Conservation (phyloP, 2,888 invertebrate species). For the Serripes groenlandicus region DNA sequence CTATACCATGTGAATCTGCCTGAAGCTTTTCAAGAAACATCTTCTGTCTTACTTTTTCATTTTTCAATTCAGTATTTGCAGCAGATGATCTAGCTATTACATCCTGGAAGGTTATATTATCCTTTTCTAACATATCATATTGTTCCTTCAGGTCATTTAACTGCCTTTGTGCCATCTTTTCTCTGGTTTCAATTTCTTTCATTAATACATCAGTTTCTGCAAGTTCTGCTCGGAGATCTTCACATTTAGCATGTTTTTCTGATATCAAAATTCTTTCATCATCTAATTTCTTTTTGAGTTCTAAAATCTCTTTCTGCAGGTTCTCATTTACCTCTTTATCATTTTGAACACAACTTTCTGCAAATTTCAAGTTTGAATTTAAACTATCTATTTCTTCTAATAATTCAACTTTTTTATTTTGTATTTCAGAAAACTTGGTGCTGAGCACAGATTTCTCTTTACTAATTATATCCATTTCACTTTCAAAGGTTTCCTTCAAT, state of each 20-base stretch:
- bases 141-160: slow-evolving; percentile 70
- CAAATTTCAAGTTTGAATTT: slow-evolving; percentile 1
- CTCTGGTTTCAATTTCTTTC: slow-evolving; percentile 43
- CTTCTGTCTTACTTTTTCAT: slow-evolving; percentile 63
- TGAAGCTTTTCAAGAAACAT: slow-evolving; percentile 40
- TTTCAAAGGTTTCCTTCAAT: slow-evolving; percentile 52
- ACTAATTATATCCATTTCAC: slow-evolving; percentile 55
- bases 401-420: slow-evolving; percentile 53
- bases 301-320: background rate
- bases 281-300: slow-evolving; percentile 39
- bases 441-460: slow-evolving; percentile 39
- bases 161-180: slow-evolving; percentile 64
- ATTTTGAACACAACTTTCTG: background rate
- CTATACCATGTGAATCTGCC: slow-evolving; percentile 25
- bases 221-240: slow-evolving; percentile 43
- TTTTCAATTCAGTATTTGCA: slow-evolving; percentile 64
- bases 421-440: slow-evolving; percentile 29
- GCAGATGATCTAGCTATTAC: slow-evolving; percentile 62
- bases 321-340: slow-evolving; percentile 38
- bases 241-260: slow-evolving; percentile 39
- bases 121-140: slow-evolving; percentile 73
- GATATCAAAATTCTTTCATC: slow-evolving; percentile 29
- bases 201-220: slow-evolving; percentile 39
- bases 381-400: slow-evolving; percentile 55
- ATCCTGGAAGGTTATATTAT: slow-evolving; percentile 65